Conservation (phyloP, 1,140 invertebrate genomes). For the Phocides pigmalion region DNA sequence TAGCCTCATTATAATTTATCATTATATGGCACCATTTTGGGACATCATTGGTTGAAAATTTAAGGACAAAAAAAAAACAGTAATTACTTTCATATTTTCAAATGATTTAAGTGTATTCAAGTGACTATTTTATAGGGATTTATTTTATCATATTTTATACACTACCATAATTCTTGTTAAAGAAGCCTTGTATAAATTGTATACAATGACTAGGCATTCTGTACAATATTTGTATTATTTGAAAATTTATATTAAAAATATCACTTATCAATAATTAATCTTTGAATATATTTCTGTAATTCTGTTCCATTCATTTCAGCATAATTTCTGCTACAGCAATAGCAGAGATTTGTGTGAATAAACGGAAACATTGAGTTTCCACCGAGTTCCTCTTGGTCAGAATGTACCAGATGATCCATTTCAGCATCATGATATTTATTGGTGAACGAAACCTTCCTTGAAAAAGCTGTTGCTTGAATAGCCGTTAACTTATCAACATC, state of each 20-base stretch:
- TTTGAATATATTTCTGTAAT: slow-evolving; percentile 38
- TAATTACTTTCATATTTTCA: too few relatives aligned
- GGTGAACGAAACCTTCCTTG: slow-evolving; percentile 63
- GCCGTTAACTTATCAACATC: slow-evolving; percentile 60
- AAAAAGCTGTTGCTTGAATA: slow-evolving; percentile 70
- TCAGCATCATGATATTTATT: slow-evolving; percentile 22
- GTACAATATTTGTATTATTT: background rate
- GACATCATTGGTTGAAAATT: too few relatives aligned
- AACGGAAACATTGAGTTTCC: slow-evolving; percentile 52
- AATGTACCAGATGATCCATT: slow-evolving; percentile 23
- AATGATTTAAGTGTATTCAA: too few relatives aligned
- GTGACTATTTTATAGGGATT: too few relatives aligned
- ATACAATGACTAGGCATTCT: too few relatives aligned
- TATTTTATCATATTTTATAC: too few relatives aligned
- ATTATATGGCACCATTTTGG: too few relatives aligned
- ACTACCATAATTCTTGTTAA: too few relatives aligned
- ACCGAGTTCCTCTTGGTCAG: slow-evolving; percentile 30
- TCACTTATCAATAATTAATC: slow-evolving; percentile 1
- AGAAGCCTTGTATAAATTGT: too few relatives aligned
- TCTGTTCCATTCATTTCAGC: slow-evolving; percentile 47
- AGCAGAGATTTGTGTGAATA: slow-evolving; percentile 63
- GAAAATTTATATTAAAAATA: background rate
- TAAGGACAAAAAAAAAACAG: too few relatives aligned
- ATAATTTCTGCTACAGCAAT: slow-evolving; percentile 66
- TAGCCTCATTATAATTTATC: too few relatives aligned